Conservation (phyloP, 2,888 invertebrate genomes). For the Rotaria magnacalcarata region DNA sequence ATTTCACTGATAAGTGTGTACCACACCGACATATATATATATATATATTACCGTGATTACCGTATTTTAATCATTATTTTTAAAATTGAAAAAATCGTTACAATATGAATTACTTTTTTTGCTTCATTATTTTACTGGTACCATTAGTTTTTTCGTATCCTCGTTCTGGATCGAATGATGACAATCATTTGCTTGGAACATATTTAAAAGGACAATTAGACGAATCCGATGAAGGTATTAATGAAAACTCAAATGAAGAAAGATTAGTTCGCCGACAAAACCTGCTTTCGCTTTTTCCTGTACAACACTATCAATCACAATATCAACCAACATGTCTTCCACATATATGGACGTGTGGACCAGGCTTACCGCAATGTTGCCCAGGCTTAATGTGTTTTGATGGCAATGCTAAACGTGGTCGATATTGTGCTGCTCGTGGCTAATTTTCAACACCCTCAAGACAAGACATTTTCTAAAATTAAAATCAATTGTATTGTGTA, state of each 20-base stretch:
- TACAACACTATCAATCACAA: not conserved
- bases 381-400: not conserved
- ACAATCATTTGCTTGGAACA: not conserved
- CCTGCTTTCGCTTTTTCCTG: not conserved
- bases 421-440: not conserved
- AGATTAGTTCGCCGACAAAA: not conserved
- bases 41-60: not conserved
- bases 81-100: not conserved
- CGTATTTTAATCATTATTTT: not conserved
- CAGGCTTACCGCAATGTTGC: not conserved
- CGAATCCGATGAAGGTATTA: not conserved
- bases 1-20: not conserved
- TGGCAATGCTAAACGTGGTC: constrained; percentile 8
- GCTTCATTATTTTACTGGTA: not conserved
- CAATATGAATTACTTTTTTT: not conserved
- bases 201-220: not conserved
- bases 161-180: not conserved
- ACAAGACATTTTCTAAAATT: not conserved
- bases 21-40: not conserved
- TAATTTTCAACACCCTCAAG: not conserved
- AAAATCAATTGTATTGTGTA: not conserved
- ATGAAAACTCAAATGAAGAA: not conserved
- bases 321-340: not conserved
- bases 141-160: not conserved
- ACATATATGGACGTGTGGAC: not conserved